A percentile compares a stretch with the other conserved stretches of the same genome.
Conservation (phyloP, 2,797 vertebrate species). For the Xyrichtys novacula region DNA sequence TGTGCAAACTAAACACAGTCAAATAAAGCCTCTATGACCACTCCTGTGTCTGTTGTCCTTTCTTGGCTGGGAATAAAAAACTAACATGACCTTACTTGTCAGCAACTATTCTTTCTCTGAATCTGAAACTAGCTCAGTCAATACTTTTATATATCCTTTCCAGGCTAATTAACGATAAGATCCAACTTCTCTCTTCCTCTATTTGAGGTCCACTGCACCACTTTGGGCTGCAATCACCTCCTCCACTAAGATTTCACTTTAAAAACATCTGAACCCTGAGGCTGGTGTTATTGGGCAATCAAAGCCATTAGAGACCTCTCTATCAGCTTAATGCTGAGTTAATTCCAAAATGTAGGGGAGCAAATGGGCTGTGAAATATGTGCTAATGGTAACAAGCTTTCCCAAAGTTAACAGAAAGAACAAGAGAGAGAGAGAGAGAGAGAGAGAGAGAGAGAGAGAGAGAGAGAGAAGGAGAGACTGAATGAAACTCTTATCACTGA, state of each 20-base stretch:
- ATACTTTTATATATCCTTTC: conserved; percentile 1
- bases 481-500: conserved; percentile 63
- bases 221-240: conserved; percentile 24
- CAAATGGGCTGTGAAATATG: conserved; percentile 91
- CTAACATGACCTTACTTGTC: too few species aligned
- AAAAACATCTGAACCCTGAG: conserved; percentile 59
- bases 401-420: conserved; percentile 74
- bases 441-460: conserved; percentile 24
- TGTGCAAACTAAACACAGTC: too few species aligned
- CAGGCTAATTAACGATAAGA: not conserved
- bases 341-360: conserved; percentile 82
- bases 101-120: conserved; percentile 10
- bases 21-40: not conserved
- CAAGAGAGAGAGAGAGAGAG: conserved; percentile 41
- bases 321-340: conserved; percentile 76
- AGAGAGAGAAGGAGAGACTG: conserved; percentile 49
- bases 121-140: conserved; percentile 20
- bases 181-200: not conserved
- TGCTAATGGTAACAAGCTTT: conserved; percentile 88
- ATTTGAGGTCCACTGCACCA: conserved; percentile 13
- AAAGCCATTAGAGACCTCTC: conserved; percentile 67
- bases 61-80: too few species aligned
- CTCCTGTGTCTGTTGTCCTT: not conserved
- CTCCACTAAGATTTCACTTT: conserved; percentile 38
- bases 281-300: conserved; percentile 67